Evolutionary conservation across 2,113 vertebrate genomes (phyloP).

Genomic region (Phalacrocorax pelagicus): DNA sequence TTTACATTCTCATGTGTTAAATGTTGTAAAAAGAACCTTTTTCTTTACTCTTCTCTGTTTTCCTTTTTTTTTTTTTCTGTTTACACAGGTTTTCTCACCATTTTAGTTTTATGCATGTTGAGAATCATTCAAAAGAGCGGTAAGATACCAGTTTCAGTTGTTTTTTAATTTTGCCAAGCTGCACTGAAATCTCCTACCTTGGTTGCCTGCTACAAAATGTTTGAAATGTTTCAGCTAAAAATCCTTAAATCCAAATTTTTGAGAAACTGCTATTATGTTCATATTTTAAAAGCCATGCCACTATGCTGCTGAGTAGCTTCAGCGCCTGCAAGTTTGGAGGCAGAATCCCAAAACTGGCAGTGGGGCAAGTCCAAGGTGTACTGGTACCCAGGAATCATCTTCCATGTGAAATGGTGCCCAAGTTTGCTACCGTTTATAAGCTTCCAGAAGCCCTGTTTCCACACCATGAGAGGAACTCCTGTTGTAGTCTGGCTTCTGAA

Average conservation of each 20-base stretch:
- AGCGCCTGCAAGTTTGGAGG: background rate
- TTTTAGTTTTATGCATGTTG: background rate
- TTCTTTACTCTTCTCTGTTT: background rate
- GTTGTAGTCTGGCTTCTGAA: background rate
- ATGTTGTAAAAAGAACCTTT: conserved; percentile 1
- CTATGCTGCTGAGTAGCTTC: background rate
- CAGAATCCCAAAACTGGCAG: background rate
- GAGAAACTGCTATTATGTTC: background rate
- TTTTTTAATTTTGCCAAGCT: background rate
- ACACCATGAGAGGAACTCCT: background rate
- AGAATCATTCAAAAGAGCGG: background rate
- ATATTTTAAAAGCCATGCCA: background rate
- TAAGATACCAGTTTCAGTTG: background rate
- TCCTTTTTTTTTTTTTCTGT: background rate
- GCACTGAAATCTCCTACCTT: background rate
- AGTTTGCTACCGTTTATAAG: background rate
- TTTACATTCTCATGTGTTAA: conserved; percentile 10
- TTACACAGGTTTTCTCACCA: conserved; percentile 16
- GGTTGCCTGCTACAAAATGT: background rate
- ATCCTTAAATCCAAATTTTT: background rate
- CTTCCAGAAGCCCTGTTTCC: background rate
- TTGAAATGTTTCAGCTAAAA: background rate
- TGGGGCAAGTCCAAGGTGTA: background rate
- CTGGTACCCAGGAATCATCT: background rate
- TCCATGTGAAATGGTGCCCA: background rate